Base-by-base conservation (phyloP, 2,113 vertebrate species). In the Paraplagusia blochii region DNA sequence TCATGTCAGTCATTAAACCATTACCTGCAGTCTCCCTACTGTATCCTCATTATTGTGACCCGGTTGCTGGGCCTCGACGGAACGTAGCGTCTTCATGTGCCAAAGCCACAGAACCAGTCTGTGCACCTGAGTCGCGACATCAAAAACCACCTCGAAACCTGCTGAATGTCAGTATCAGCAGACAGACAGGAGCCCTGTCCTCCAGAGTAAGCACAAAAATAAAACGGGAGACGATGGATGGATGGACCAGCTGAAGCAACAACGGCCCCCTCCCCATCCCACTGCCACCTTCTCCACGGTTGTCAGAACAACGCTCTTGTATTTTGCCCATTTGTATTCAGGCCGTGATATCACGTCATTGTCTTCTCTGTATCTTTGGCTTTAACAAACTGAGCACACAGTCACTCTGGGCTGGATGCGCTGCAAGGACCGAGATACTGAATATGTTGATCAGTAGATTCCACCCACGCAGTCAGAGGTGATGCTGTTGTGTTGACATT, bases 131-230 rank as follows among this genome's bases (percentile, higher is more conserved):
- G 72, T 84, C 76, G 58, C 53, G 15, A 63, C 38, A 65, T 56
- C 12, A 44, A 39, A 53, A 39, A 45, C 56, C 16, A 1, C 17
- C 39, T 70, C 15, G 63, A 89, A 88, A 88, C 76, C 55, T 59
- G 64, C 71, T 75, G 68, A 89, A 88, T 83, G 88, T 86, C 86
- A 87, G 81, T 90, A 88, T 91, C 85, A 46, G 29, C 77, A 58
- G 66, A 57, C 22, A 0, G 56, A 35, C 13, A 35, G 55, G 73
- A 74, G 67, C 79, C 67, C 53, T 19, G 79, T 18, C 73, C 36
- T 62, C 16, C 62, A 42, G 48, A 34, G 34, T 36, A 39, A 15
- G 62, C 36, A 38, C 9, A 45, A 65, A n/a, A 77, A 76, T 82
- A 56, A 68, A 51, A 13, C 22, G 12, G 72, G 58, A 58, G 80